Evolutionary conservation across 2,113 vertebrate species (phyloP).

Genomic region (Cairina moschata): DNA sequence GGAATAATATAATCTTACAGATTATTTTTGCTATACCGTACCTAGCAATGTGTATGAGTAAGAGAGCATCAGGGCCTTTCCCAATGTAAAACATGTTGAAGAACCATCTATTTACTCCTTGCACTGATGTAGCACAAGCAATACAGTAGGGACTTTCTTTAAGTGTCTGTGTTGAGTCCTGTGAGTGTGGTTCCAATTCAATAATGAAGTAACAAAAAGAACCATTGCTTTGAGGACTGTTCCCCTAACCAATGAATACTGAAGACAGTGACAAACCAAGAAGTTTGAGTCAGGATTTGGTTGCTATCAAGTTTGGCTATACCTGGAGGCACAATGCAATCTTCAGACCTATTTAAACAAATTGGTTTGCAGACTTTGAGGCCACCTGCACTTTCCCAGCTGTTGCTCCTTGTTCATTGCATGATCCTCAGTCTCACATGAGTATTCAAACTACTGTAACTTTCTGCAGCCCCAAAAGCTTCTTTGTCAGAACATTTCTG

Average conservation of each 20-base stretch:
- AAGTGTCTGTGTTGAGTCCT: not conserved
- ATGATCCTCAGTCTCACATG: not conserved
- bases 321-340: not conserved
- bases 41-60: not conserved
- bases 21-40: not conserved
- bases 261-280: not conserved
- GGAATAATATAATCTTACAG: not conserved
- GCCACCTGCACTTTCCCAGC: not conserved
- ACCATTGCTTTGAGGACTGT: not conserved
- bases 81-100: not conserved
- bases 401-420: fast-evolving
- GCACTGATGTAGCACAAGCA: not conserved
- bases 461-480: not conserved
- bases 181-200: not conserved
- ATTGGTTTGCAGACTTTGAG: not conserved
- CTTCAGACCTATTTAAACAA: not conserved
- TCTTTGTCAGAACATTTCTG: not conserved
- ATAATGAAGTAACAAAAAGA: not conserved
- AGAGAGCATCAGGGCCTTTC: not conserved
- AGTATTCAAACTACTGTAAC: not conserved
- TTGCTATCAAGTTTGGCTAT: not conserved
- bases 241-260: not conserved
- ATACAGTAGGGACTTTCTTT: not conserved
- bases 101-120: not conserved
- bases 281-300: fast-evolving